Base-by-base conservation (phyloP, 2,888 invertebrate genomes). In the Teleiodes luculella region DNA sequence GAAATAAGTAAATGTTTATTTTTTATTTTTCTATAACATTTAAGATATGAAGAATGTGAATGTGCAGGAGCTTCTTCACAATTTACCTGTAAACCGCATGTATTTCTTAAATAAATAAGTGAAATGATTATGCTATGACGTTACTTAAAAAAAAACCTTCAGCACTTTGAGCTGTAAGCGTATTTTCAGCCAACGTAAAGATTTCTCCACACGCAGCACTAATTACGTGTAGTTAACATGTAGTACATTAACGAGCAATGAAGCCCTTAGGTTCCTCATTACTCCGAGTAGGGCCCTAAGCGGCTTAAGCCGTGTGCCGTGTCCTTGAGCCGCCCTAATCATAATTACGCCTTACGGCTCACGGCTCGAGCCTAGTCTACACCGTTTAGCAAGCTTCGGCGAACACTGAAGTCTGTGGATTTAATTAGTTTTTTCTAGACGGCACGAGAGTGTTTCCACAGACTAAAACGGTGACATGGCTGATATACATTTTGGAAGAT, bases 161-260 rank as follows among this genome's bases (percentile, higher is more conserved):
- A n/a, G n/a, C n/a, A n/a, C n/a, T n/a, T n/a, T 33, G 33, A 5
- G 33, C 8, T 8, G 33, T 11, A n/a, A 11, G n/a, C 33, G 24
- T 33, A 33, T 39, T 16, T 8, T 18, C 1, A 8, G 8, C 39
- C 3, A 33, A 20, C 18, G 18, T 35, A 47, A 11, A 4, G 14
- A 13, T 31, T 16, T 14, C 31, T 18, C 11, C 41, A 39, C 24
- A 30, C 20, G 37, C 8, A 52, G 52, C 8, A 50, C 20, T 51
- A 18, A 50, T 20, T 49, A 31, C 28, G 13, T 18, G 48, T 24
- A 28, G 48, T 58, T 24, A 4, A 24, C 57, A 60, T 61, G 64
- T 65, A 67, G 58, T 60, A 60, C 60, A 70, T 67, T 67, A 67
- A 67, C 62, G 65, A 68, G 67, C 64, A 65, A 67, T 65, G 59